Percentiles rank a stretch among this genome's conserved stretches.
Conservation (phyloP, 2,888 invertebrate species). For the Drosophila birchii region DNA sequence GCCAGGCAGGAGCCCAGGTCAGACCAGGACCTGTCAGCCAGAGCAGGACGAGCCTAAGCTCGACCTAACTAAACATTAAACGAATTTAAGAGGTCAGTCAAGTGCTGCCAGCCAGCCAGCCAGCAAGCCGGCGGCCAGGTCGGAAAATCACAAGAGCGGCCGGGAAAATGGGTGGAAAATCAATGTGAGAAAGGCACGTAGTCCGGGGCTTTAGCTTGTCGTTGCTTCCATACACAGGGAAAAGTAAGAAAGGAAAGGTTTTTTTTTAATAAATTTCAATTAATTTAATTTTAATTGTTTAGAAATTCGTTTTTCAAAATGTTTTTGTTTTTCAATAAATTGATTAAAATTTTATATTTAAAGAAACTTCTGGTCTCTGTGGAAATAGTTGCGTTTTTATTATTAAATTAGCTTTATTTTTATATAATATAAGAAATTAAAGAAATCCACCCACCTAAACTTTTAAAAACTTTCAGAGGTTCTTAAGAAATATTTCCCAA, state of each 20-base stretch:
- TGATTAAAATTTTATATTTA: too few species aligned
- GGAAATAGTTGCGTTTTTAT: rapidly evolving
- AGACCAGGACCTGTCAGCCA: constrained; percentile 45
- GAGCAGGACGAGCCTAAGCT: constrained; percentile 38
- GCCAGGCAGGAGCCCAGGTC: constrained; percentile 18
- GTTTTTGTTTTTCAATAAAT: too few species aligned
- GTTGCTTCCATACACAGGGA: constrained; percentile 6
- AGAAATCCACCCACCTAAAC: neutral
- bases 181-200: constrained; percentile 38
- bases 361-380: neutral
- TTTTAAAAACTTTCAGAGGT: neutral
- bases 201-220: constrained; percentile 16
- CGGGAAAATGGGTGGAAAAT: constrained; percentile 41
- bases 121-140: constrained; percentile 15
- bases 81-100: constrained; percentile 69
- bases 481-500: neutral
- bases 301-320: too few species aligned
- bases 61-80: constrained; percentile 73
- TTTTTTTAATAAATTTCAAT: neutral
- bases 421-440: neutral
- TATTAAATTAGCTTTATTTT: neutral
- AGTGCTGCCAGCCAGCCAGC: constrained; percentile 32
- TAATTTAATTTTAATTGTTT: too few species aligned
- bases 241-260: neutral
- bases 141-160: constrained; percentile 19